Evolutionary conservation across 1,140 invertebrate species (phyloP).

Genomic region (Scaptomyza hsui): DNA sequence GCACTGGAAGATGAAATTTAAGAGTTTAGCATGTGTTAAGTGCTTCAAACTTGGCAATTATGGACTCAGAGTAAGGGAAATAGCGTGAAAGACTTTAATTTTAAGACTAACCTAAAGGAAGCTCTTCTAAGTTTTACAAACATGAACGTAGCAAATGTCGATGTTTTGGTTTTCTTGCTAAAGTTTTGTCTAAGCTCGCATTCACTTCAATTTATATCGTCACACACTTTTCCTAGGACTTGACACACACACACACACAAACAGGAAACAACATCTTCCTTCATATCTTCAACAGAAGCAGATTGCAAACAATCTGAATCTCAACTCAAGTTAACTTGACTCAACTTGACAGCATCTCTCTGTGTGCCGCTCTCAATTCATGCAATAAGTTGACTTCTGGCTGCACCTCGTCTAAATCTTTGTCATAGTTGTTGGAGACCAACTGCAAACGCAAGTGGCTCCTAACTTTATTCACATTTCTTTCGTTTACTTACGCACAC

Average conservation of each 20-base stretch:
- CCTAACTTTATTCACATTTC: constrained; percentile 19
- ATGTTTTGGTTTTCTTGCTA: no score
- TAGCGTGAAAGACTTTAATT: no score
- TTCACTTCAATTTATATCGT: no score
- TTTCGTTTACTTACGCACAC: constrained; percentile 4
- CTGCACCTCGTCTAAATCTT: constrained; percentile 24
- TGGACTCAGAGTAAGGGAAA: neutral
- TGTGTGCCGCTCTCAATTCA: neutral
- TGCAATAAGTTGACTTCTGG: constrained; percentile 9
- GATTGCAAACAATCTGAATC: constrained; percentile 1
- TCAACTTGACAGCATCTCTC: constrained; percentile 6
- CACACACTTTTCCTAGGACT: neutral
- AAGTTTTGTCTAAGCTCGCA: no score
- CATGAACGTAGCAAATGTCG: no score
- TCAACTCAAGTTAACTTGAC: neutral
- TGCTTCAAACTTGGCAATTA: neutral
- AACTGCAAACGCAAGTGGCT: neutral
- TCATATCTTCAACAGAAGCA: neutral
- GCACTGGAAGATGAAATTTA: neutral
- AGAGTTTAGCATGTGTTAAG: neutral
- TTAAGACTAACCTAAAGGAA: no score
- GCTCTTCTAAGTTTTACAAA: no score
- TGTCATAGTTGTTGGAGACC: neutral
- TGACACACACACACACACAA: no score
- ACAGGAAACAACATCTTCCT: neutral